Conservation (phyloP, 2,113 vertebrate genomes). For the Myotis brandtii region DNA sequence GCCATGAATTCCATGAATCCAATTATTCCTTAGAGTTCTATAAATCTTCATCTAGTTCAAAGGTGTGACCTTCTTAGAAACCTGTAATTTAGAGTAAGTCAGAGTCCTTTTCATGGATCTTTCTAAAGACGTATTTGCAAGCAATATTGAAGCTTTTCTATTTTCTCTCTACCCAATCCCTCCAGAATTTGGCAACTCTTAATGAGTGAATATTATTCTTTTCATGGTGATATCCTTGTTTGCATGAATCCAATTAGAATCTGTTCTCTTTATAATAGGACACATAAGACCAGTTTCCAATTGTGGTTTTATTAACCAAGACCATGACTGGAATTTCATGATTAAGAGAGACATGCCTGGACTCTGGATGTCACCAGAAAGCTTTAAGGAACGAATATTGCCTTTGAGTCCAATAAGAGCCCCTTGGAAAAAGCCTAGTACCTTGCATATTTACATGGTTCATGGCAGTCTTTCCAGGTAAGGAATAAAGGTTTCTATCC, state of each 20-base stretch:
- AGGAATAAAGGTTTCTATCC: background rate
- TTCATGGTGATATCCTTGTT: background rate
- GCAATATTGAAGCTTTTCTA: background rate
- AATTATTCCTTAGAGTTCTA: background rate
- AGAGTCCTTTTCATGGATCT: background rate
- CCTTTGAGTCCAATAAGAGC: background rate
- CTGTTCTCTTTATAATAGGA: background rate
- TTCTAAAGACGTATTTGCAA: background rate
- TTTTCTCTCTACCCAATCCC: background rate
- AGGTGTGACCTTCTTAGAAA: background rate
- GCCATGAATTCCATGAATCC: background rate
- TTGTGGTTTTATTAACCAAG: background rate
- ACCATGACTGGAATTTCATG: background rate
- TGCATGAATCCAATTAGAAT: background rate
- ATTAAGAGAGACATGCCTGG: background rate
- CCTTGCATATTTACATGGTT: background rate
- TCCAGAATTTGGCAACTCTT: background rate
- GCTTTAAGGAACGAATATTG: background rate
- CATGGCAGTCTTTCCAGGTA: background rate
- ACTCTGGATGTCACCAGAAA: background rate
- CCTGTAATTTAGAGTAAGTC: background rate
- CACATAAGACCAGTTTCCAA: background rate
- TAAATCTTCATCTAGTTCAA: background rate
- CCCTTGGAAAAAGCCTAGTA: background rate
- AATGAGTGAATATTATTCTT: background rate